Evolutionary conservation across 2,113 vertebrate genomes (phyloP), one percentile per base, ranked within the genome.

Genomic region (Grammomys dolichurus): DNA sequence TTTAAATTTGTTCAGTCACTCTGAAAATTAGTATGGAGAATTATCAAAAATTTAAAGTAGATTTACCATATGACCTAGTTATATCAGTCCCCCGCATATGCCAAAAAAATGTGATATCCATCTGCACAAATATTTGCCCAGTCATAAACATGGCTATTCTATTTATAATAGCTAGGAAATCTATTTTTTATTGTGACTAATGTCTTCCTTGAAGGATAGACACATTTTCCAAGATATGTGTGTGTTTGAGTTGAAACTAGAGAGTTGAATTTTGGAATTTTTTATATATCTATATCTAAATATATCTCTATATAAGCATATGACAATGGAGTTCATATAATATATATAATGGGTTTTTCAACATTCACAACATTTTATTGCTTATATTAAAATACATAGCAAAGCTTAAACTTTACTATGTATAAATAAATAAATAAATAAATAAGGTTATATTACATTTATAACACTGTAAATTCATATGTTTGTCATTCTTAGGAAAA

Each of bases 381-480:
- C 24, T 76, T 26, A 46, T 48, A 76, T 76, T 48, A 93, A 91
- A 65, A 54, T 87, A 63, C 58, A 92, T 26, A 54, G 40, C 20
- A 89, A 93, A 89, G 24, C 0, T 90, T 43, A 95, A 93, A 82
- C 46, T 48, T 48, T 48, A 48, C 46, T 48, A 48, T 48, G 46
- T 48, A 48, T 48, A 48, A 48, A 48, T 48, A 48, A 48, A 84
- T 93, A 91, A 94, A 40, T 43, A 95, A 93, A 84, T 93, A 91
- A 94, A n/a, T 90, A 86, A 78, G 36, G 20, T 89, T 80, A 22
- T 40, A 94, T 40, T 87, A 86, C 87, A 88, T 87, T 46, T 92
- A 89, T 82, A 16, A 31, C 46, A 82, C 19, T 48, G 76, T 81
- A 87, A 70, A 26, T 76, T 4, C 63, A 31, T 58, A 31, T 58